Conservation (phyloP, 2,113 vertebrate species). For the Nycticorax nycticorax region DNA sequence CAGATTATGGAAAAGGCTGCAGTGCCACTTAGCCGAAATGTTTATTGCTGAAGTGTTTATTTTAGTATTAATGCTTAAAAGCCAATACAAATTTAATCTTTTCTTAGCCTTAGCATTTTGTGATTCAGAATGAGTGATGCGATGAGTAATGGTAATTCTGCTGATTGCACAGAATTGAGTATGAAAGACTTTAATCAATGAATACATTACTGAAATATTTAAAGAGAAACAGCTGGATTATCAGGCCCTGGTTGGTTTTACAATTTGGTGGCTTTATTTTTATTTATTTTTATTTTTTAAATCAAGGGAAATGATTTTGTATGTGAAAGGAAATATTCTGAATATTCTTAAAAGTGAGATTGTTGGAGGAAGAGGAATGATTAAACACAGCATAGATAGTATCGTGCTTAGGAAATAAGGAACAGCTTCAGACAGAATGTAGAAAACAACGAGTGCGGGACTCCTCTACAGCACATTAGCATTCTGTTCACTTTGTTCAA, state of each 20-base stretch:
- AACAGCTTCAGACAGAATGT: not conserved
- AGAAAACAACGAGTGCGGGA: rapidly evolving
- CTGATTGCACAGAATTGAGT: slow-evolving; percentile 37
- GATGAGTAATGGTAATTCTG: slow-evolving; percentile 43
- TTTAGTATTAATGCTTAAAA: slow-evolving; percentile 42
- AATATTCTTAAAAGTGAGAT: not conserved
- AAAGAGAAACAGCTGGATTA: not conserved
- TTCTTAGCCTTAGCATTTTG: slow-evolving; percentile 6
- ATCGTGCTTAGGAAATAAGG: rapidly evolving
- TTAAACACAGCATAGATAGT: not conserved
- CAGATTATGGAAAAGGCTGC: not conserved
- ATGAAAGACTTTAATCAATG: slow-evolving; percentile 20
- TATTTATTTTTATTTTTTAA: not conserved
- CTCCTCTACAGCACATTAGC: not conserved
- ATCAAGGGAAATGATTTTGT: rapidly evolving
- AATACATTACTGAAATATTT: not conserved
- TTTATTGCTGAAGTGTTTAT: slow-evolving; percentile 53
- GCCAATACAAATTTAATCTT: slow-evolving; percentile 46
- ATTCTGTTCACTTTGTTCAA: not conserved
- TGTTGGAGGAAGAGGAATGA: not conserved
- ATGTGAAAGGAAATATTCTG: not conserved
- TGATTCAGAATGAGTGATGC: slow-evolving; percentile 16
- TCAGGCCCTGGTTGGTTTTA: not conserved
- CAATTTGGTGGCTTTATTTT: not conserved
- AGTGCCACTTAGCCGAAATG: slow-evolving; percentile 23